Evolutionary conservation across 2,113 vertebrate genomes (phyloP).

Genomic region (Lagopus leucura): DNA sequence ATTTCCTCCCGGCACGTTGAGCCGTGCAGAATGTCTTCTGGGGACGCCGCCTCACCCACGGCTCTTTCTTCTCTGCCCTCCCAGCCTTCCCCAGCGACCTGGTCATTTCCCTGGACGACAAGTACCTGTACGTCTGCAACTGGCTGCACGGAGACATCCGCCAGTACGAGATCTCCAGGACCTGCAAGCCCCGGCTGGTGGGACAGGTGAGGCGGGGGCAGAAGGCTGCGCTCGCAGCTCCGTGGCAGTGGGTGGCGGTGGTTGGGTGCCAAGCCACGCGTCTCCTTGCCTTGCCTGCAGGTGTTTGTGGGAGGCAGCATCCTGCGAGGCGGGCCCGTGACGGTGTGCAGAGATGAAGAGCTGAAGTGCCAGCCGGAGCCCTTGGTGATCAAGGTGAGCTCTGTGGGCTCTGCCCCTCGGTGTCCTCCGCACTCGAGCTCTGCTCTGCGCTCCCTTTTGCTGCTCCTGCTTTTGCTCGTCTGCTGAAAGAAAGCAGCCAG

Average conservation of each 20-base stretch:
- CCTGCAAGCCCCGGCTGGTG: constrained; percentile 79
- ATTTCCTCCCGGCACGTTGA: no score
- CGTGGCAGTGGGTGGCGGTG: not conserved
- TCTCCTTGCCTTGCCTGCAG: constrained; percentile 60
- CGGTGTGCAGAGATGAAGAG: constrained; percentile 87
- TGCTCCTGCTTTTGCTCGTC: not conserved
- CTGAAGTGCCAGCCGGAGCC: constrained; percentile 83
- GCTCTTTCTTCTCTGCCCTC: not conserved
- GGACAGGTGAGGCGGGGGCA: constrained; percentile 79
- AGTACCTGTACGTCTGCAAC: constrained; percentile 90
- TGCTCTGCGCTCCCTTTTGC: not conserved
- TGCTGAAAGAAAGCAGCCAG: not conserved
- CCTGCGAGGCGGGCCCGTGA: constrained; percentile 81
- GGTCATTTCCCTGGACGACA: constrained; percentile 89
- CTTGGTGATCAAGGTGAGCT: constrained; percentile 85
- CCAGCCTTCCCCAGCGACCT: constrained; percentile 90
- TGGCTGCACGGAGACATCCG: constrained; percentile 94
- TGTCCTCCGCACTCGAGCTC: fast-evolving
- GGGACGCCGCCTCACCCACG: not conserved
- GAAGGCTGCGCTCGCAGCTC: not conserved
- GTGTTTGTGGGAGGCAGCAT: constrained; percentile 91
- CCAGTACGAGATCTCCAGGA: constrained; percentile 90
- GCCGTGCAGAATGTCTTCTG: not conserved
- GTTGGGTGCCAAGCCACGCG: fast-evolving
- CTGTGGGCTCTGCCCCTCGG: fast-evolving